These are phyloP conservation scores for Tinamus guttatus DNA, from an alignment of 2,113 vertebrate species.

Conservation along the genomic window DNA sequence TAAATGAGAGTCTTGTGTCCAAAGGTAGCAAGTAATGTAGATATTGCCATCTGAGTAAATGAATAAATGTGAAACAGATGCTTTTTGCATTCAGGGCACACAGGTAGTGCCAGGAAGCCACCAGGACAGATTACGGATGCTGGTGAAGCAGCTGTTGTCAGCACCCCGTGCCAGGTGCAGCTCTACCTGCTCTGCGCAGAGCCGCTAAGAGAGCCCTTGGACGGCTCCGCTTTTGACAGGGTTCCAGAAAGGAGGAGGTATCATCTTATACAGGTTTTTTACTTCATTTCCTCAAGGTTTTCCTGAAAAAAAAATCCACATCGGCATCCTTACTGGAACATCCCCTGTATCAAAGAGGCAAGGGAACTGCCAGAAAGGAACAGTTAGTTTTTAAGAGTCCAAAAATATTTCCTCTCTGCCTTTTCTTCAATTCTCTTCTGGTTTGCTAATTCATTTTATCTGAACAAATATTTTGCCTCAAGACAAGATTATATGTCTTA, in stretches of 20 bases:
- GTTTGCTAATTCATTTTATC: not conserved
- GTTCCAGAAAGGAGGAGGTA: not conserved
- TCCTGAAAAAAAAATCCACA: not conserved
- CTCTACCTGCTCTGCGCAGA: not conserved
- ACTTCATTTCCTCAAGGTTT: not conserved
- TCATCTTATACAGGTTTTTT: not conserved
- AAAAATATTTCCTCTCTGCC: not conserved
- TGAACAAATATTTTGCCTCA: not conserved
- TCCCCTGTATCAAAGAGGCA: not conserved
- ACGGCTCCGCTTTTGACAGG: not conserved
- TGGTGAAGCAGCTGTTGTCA: slow-evolving; percentile 73
- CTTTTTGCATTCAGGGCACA: slow-evolving; percentile 76
- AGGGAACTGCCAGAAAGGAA: not conserved
- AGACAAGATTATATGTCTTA: not conserved
- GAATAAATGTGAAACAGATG: slow-evolving; percentile 80
- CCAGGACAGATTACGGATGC: slow-evolving; percentile 72
- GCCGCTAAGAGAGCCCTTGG: not conserved
- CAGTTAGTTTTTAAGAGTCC: not conserved
- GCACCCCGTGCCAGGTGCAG: slow-evolving; percentile 58
- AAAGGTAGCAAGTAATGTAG: slow-evolving; percentile 72
- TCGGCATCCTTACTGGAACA: not conserved
- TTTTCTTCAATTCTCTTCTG: not conserved
- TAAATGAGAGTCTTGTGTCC: slow-evolving; percentile 78
- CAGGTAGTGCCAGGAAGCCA: slow-evolving; percentile 73
- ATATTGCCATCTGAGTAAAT: slow-evolving; percentile 75